Conservation (phyloP, 2,888 invertebrate species). For the Sphecodes monilicornis region DNA sequence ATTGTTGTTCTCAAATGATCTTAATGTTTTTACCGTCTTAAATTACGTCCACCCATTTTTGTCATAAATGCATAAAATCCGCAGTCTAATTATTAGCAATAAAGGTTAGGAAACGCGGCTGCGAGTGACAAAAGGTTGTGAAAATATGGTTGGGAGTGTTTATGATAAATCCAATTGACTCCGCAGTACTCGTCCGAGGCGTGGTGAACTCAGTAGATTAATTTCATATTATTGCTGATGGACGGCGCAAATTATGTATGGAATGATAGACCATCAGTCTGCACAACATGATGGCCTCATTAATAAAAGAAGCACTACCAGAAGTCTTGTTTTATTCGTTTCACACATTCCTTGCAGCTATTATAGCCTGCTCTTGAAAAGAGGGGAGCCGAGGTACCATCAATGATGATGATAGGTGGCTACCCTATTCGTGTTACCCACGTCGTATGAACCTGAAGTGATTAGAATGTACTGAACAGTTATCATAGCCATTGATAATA, state of each 20-base stretch:
- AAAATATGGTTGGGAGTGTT: not conserved
- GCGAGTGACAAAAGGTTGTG: not conserved
- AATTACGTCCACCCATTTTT: no score
- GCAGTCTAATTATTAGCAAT: no score
- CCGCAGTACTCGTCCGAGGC: not conserved
- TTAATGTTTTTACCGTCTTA: no score
- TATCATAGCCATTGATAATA: not conserved
- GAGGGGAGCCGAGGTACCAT: not conserved
- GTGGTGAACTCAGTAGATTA: not conserved
- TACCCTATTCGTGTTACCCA: not conserved
- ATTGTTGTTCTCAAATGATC: no score
- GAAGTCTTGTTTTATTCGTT: slow-evolving; percentile 7
- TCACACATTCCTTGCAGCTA: not conserved
- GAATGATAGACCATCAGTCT: slow-evolving; percentile 5
- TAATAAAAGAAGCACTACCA: slow-evolving; percentile 11
- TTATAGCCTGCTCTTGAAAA: slow-evolving; percentile 1
- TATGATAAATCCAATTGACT: not conserved
- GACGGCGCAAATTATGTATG: not conserved
- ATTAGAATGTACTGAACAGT: not conserved
- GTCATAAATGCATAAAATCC: no score
- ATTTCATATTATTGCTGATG: slow-evolving; percentile 10
- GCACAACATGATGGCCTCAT: not conserved
- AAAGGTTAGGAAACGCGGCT: not conserved
- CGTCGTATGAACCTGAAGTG: not conserved
- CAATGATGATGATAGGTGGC: not conserved